phyloP scores from a whole-genome alignment of 2,888 invertebrate species.

The Andrena praecox region DNA sequence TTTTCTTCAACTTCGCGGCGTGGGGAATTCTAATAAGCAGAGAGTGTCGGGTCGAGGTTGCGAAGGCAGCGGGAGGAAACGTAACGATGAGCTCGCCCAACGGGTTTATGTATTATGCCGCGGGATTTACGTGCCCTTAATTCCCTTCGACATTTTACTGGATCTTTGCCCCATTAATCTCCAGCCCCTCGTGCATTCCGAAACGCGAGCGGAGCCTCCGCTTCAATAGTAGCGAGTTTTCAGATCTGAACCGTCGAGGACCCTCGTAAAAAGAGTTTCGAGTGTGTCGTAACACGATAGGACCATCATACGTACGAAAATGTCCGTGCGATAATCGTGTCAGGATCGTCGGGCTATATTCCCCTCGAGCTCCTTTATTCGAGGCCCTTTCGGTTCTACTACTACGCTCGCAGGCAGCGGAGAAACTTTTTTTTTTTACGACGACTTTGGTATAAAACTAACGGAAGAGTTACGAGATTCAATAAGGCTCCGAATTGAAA shows the following conservation, averaged over 20 bases:
- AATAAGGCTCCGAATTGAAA: no score
- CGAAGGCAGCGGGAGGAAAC: no score
- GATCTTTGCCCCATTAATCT: constrained; percentile 44
- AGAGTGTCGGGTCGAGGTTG: no score
- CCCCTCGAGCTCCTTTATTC: background rate
- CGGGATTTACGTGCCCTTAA: constrained; percentile 14
- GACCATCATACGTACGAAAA: constrained; percentile 36
- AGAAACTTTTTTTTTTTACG: background rate
- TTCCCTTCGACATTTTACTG: constrained; percentile 35
- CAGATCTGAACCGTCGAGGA: constrained; percentile 22
- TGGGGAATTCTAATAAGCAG: no score
- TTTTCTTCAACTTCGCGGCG: background rate
- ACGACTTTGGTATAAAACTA: background rate
- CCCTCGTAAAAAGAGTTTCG: constrained; percentile 43
- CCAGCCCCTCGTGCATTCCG: constrained; percentile 20
- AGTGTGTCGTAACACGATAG: constrained; percentile 50
- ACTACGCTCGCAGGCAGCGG: background rate
- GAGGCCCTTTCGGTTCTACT: background rate
- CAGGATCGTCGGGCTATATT: constrained; percentile 27
- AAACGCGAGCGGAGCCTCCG: constrained; percentile 29
- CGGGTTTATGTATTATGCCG: no score
- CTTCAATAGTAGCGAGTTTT: constrained; percentile 29
- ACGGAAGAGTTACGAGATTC: no score
- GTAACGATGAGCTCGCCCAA: no score
- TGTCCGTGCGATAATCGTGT: constrained; percentile 40